Percentiles rank a stretch among this genome's conserved stretches.
Evolutionary conservation across 2,888 invertebrate genomes (phyloP).

Genomic region (Clusia tigrina): DNA sequence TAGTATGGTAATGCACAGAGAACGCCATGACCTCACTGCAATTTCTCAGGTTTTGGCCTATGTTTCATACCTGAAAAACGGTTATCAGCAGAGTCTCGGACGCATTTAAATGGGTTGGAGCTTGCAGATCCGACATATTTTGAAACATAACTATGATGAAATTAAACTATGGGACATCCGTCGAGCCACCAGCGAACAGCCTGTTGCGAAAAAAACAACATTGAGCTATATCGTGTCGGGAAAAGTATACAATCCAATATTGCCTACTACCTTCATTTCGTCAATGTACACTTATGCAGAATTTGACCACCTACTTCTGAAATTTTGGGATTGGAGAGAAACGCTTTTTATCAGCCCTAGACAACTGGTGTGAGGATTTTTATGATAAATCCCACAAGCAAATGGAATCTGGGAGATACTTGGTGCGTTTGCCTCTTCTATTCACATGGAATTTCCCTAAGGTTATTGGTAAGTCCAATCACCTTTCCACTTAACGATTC

Average conservation of each 20-base stretch:
- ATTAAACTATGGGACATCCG: slow-evolving; percentile 3
- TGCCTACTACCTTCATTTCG: slow-evolving; percentile 6
- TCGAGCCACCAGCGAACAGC: background rate
- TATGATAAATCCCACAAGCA: background rate
- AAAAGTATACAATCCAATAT: background rate
- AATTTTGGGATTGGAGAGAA: background rate
- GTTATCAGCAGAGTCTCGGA: background rate
- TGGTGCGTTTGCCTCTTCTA: slow-evolving; percentile 13
- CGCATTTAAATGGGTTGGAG: background rate
- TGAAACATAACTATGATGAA: slow-evolving; percentile 8
- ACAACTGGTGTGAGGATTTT: slow-evolving; percentile 11
- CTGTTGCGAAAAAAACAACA: slow-evolving; percentile 4
- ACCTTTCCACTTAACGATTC: slow-evolving; percentile 14
- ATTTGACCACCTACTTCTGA: slow-evolving; percentile 10
- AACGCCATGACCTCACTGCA: no score
- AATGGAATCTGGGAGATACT: background rate
- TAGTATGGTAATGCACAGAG: no score
- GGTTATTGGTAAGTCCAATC: slow-evolving; percentile 2
- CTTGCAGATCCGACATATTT: slow-evolving; percentile 14
- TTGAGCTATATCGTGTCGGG: slow-evolving; percentile 22
- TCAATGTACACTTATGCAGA: background rate
- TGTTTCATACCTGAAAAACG: background rate
- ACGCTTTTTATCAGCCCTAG: background rate
- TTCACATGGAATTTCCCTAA: slow-evolving; percentile 5
- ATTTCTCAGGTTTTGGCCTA: background rate